These are phyloP conservation scores for Manacus vitellinus DNA, from an alignment of 2,113 vertebrate species.

Conservation along the genomic window DNA sequence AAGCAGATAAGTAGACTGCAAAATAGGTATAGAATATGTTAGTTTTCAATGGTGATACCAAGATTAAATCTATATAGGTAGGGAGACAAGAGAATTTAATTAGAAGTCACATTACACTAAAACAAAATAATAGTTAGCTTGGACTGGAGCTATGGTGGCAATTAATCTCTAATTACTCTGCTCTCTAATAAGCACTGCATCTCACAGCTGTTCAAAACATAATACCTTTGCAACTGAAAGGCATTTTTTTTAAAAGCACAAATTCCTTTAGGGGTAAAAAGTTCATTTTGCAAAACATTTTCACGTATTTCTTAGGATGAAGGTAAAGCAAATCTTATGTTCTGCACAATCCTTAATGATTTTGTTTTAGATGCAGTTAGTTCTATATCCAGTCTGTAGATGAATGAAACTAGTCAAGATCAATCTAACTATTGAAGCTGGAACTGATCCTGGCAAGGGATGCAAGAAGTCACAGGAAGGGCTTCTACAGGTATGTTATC, in stretches of 20 bases:
- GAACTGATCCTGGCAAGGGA: neutral
- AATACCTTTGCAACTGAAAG: neutral
- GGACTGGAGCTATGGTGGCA: neutral
- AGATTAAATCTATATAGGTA: neutral
- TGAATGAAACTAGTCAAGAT: neutral
- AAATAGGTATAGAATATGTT: neutral
- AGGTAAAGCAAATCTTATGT: neutral
- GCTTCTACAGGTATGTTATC: neutral
- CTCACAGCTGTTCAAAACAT: neutral
- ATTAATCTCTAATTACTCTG: neutral
- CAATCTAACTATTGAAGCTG: neutral
- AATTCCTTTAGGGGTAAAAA: neutral
- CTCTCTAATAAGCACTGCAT: neutral
- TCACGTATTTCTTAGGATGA: neutral
- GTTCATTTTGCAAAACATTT: neutral
- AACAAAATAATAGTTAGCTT: neutral
- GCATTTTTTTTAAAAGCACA: neutral
- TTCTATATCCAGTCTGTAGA: neutral
- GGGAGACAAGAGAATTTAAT: neutral
- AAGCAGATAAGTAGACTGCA: neutral
- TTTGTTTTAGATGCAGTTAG: neutral
- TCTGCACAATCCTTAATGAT: neutral
- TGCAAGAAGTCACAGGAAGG: neutral
- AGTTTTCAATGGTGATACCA: neutral
- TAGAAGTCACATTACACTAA: neutral